These are phyloP conservation scores for Ochlodes sylvanus DNA, from an alignment of 2,888 invertebrate species.

Conservation along the genomic window DNA sequence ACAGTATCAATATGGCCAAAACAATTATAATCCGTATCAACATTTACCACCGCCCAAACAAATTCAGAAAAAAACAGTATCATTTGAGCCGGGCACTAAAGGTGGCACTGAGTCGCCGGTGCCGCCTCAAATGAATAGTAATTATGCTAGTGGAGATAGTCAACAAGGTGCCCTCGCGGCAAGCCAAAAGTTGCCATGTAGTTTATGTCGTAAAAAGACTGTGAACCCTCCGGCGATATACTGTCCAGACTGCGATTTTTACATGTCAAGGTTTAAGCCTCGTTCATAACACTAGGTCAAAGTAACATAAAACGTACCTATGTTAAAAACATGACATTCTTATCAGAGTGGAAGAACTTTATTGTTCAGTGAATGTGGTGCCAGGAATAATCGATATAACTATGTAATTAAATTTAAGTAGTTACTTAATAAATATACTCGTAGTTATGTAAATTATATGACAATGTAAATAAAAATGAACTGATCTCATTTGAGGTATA, in stretches of 20 bases:
- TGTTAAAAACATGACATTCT: background rate
- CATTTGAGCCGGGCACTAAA: conserved; percentile 90
- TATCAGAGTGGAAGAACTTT: conserved; percentile 18
- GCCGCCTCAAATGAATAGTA: conserved; percentile 71
- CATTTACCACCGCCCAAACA: conserved; percentile 86
- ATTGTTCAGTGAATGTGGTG: conserved; percentile 36
- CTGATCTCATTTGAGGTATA: conserved; percentile 72
- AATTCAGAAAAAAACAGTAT: conserved; percentile 88
- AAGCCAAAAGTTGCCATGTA: conserved; percentile 88
- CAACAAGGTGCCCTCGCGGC: conserved; percentile 57
- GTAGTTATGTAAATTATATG: conserved; percentile 42
- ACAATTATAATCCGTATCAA: conserved; percentile 85
- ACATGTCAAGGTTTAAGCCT: conserved; percentile 93
- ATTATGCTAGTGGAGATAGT: conserved; percentile 56
- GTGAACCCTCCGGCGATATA: conserved; percentile 92
- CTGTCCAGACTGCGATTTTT: conserved; percentile 96
- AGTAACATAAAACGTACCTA: too few species aligned
- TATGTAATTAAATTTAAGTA: conserved; percentile 35
- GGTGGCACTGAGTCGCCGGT: conserved; percentile 84
- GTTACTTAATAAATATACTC: conserved; percentile 40
- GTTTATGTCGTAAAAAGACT: conserved; percentile 94
- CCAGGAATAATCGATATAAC: conserved; percentile 31
- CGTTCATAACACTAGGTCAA: conserved; percentile 70
- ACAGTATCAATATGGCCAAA: conserved; percentile 69
- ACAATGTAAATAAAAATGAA: conserved; percentile 49